These are phyloP conservation scores for Coenobita brevimanus DNA, from an alignment of 1,140 invertebrate genomes.

Conservation along the genomic window DNA sequence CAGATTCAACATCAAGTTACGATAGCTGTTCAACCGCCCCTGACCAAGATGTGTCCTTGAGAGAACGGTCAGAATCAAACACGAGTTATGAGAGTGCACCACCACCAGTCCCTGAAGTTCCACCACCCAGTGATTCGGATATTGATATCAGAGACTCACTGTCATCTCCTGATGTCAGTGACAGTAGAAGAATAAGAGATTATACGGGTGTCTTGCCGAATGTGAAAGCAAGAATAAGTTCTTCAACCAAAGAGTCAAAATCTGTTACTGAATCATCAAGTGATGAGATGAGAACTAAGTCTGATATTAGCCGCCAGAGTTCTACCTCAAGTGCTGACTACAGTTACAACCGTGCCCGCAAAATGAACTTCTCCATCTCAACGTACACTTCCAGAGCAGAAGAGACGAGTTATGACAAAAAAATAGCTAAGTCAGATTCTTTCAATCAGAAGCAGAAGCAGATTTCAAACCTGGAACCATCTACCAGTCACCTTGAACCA, in stretches of 20 bases:
- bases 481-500: too few species aligned
- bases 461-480: too few species aligned
- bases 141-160: not conserved
- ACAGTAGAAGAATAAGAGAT: not conserved
- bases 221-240: too few species aligned
- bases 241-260: too few species aligned
- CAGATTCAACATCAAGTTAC: constrained; percentile 55
- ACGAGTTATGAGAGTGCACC: constrained; percentile 66
- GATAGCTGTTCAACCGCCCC: constrained; percentile 41
- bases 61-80: constrained; percentile 35
- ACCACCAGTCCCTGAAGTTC: constrained; percentile 46
- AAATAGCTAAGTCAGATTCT: constrained; percentile 53
- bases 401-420: constrained; percentile 65
- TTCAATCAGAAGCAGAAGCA: constrained; percentile 17
- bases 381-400: constrained; percentile 65
- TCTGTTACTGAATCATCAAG: too few species aligned
- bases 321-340: constrained; percentile 14
- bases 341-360: not conserved
- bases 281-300: not conserved
- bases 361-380: constrained; percentile 67
- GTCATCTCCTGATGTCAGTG: constrained; percentile 8
- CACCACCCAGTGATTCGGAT: constrained; percentile 11
- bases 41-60: not conserved
- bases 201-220: too few species aligned
- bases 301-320: constrained; percentile 14